Evolutionary conservation across 2,888 invertebrate genomes (phyloP).

Genomic region (Eilema griseolum): DNA sequence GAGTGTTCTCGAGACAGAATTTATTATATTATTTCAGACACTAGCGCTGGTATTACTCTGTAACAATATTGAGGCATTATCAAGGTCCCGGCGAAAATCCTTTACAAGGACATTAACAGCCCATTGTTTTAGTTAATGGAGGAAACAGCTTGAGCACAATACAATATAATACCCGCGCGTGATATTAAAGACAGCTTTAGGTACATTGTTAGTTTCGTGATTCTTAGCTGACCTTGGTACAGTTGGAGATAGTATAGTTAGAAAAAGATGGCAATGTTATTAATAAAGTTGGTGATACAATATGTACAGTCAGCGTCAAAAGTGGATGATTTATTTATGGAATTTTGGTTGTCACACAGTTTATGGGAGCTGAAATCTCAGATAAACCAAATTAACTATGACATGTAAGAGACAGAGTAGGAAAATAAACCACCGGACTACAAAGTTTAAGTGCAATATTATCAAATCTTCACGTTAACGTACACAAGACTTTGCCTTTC

Average conservation of each 20-base stretch:
- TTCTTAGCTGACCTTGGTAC: neutral
- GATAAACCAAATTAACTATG: too few relatives aligned
- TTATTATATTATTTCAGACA: constrained; percentile 34
- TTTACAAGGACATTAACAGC: constrained; percentile 30
- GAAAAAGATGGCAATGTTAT: neutral
- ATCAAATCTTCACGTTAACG: too few relatives aligned
- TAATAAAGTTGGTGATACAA: neutral
- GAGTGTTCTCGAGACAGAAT: constrained; percentile 20
- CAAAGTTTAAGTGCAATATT: too few relatives aligned
- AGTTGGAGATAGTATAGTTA: too few relatives aligned
- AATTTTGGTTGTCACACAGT: too few relatives aligned
- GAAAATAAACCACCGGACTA: too few relatives aligned
- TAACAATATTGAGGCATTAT: constrained; percentile 23
- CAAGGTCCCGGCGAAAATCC: constrained; percentile 23
- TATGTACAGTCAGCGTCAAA: neutral
- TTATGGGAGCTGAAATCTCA: too few relatives aligned
- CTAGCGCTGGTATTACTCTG: constrained; percentile 22
- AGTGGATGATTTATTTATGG: neutral
- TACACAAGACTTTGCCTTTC: too few relatives aligned
- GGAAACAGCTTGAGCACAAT: constrained; percentile 12
- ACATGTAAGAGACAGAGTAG: too few relatives aligned
- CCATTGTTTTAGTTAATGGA: constrained; percentile 26
- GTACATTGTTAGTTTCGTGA: too few relatives aligned
- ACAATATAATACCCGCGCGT: constrained; percentile 5
- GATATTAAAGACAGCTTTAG: constrained; percentile 14